Base-by-base conservation (phyloP, 2,113 vertebrate genomes). In the Odontophorus gujanensis region DNA sequence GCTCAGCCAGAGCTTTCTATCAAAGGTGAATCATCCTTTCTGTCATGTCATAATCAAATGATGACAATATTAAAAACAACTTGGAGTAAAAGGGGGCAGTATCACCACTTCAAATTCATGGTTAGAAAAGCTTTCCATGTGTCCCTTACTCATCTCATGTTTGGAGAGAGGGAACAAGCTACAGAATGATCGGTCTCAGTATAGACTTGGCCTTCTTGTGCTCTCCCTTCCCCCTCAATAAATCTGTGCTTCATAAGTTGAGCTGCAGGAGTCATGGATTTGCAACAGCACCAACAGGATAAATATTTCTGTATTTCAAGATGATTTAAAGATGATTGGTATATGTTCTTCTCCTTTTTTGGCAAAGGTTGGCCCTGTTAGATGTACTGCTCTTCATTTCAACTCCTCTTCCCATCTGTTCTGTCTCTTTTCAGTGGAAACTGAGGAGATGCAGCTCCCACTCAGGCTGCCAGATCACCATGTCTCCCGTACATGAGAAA, bases 261-360 rank as follows among this genome's bases (percentile, higher is more conserved):
- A 87, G n/a, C 45, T 91, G 32, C 50, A 57, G 79, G 57, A 92
- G 69, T 42, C 57, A 36, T 28, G 45, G 26, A 5, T 74, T 91
- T 83, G 65, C 28, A 87, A 11, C 72, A 68, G 81, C 81, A 80
- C 38, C 76, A 89, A 51, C 87, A 92, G 93, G 80, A 89, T 95
- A 95, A 95, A 95, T 97, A 93, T 93, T 92, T 93, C 50, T 93
- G 72, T 87, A 66, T 87, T 95, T 93, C 81, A 82, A 36, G 66
- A 34, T 91, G 87, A 51, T 87, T 92, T 90, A 50, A 71, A 77
- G 69, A 74, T 71, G 84, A 95, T 81, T 57, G 30, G 69, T 93
- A 13, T 92, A 42, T 74, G 55, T 82, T 96, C 67, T 19, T 18
- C 82, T 96, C 58, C 87, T 87, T 92, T 88, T 80, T 93, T 91